A percentile compares a stretch with the other conserved stretches of the same genome.
These are phyloP conservation scores for Thinocorus orbignyianus DNA, from an alignment of 2,113 vertebrate genomes.

Conservation along the genomic window DNA sequence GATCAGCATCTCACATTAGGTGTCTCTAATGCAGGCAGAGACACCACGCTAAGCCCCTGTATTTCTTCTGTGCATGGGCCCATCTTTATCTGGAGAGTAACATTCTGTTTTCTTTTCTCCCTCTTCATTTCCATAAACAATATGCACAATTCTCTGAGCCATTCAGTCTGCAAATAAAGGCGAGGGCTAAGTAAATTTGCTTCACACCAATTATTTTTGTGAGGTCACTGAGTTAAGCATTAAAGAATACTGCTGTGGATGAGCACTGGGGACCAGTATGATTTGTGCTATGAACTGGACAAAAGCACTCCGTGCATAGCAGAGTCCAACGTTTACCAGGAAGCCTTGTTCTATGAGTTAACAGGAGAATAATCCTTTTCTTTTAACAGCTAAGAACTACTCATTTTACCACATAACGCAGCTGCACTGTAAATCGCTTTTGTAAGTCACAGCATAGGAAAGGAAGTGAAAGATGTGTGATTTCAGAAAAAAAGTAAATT, in stretches of 20 bases:
- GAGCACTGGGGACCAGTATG: slow-evolving; percentile 14
- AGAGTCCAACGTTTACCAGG: slow-evolving; percentile 36
- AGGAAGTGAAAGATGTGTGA: neutral
- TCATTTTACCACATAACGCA: neutral
- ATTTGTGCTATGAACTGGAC: slow-evolving; percentile 25
- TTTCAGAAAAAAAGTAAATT: neutral
- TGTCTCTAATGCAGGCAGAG: neutral
- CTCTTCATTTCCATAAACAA: slow-evolving; percentile 66
- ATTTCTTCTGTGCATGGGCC: neutral
- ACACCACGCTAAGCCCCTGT: neutral
- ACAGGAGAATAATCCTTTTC: slow-evolving; percentile 36
- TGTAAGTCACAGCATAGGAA: neutral
- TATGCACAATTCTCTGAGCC: slow-evolving; percentile 14
- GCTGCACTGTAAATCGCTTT: slow-evolving; percentile 36
- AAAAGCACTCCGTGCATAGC: neutral
- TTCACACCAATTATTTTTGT: slow-evolving; percentile 69
- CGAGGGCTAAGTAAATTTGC: slow-evolving; percentile 68
- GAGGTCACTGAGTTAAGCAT: slow-evolving; percentile 69
- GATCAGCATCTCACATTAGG: neutral
- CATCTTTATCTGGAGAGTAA: slow-evolving; percentile 7
- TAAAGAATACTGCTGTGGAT: slow-evolving; percentile 35
- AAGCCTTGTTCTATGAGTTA: slow-evolving; percentile 44
- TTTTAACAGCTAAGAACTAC: neutral
- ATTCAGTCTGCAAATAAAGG: slow-evolving; percentile 65
- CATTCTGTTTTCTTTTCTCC: neutral